phyloP scores from a whole-genome alignment of 2,888 invertebrate genomes.

The Alloscopus bannaensis region DNA sequence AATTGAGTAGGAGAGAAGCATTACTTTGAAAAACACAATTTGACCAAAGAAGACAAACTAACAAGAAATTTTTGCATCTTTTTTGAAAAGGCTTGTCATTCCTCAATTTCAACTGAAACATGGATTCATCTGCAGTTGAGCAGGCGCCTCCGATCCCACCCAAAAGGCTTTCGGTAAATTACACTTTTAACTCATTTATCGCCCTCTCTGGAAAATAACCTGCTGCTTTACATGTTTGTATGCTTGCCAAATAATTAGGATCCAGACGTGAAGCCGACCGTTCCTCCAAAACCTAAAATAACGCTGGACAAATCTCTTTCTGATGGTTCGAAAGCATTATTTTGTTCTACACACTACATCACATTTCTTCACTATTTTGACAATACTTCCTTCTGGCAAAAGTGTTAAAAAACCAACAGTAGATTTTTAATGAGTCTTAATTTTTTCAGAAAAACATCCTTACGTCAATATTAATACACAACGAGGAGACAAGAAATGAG shows the following conservation, averaged over 20 bases:
- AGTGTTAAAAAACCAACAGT: neutral
- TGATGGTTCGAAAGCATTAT: neutral
- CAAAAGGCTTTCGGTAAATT: conserved; percentile 19
- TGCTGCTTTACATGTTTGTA: neutral
- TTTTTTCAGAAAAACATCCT: conserved; percentile 23
- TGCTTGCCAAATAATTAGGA: neutral
- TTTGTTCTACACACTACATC: neutral
- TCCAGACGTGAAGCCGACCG: conserved; percentile 8
- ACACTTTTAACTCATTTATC: neutral
- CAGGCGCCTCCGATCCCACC: conserved; percentile 35
- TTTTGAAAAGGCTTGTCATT: no score
- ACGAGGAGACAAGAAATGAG: neutral
- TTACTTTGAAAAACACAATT: neutral
- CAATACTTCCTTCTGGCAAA: neutral
- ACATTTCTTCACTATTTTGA: no score
- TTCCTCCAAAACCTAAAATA: conserved; percentile 32
- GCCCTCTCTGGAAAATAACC: neutral
- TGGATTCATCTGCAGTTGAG: neutral
- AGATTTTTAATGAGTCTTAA: neutral
- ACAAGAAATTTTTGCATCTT: no score
- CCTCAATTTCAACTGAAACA: no score
- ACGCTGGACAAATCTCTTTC: conserved; percentile 8
- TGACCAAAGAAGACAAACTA: no score
- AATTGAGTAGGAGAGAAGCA: neutral
- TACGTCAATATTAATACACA: conserved; percentile 23